Evolutionary conservation across 2,888 invertebrate species (phyloP), one percentile per base, ranked within the genome.

Genomic region (Congeria kusceri): DNA sequence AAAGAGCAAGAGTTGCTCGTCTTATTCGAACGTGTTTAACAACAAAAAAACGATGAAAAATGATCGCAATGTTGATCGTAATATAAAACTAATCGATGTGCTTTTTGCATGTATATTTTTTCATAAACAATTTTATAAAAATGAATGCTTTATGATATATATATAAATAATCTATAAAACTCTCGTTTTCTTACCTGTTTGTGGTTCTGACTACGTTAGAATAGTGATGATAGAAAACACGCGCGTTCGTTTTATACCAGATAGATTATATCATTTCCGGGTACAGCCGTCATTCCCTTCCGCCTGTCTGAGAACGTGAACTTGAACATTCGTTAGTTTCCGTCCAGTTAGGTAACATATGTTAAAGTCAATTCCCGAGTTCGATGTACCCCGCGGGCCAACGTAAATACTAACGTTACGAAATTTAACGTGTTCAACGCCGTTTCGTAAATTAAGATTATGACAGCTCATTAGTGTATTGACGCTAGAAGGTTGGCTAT

Each of bases 191-290:
- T 53, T 62, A 69, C 69, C 69, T 69, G 32, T 29, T 57, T 44
- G 58, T 56, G 32, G 56, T 56, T 62, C 69, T 69, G 69, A 69
- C 62, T 61, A 69, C 69, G 61, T 49, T 39, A 53, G 39, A 59
- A 61, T 69, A 69, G 69, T 69, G 69, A 69, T 15, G 49, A 69
- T 4, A 20, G 20, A n/a, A 61, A 20, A 0, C 7, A 3, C 23
- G 25, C 0, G 4, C 25, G 18, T 18, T 9, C 39, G 39, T 53
- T 61, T 69, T 61, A 47, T 49, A 62, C 13, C 53, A 25, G 23
- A 15, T 20, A 0, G 29, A 32, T 69, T 69, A 69, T 39, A 25
- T 69, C 29, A 69, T 53, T 69, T 69, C 69, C 69, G 61, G 56
- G 67, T 67, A 18, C 18, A 46, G 25, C 7, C 20, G 25, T 15